These are phyloP conservation scores for Eupithecia subfuscata DNA, from an alignment of 2,888 invertebrate genomes.

Conservation along the genomic window DNA sequence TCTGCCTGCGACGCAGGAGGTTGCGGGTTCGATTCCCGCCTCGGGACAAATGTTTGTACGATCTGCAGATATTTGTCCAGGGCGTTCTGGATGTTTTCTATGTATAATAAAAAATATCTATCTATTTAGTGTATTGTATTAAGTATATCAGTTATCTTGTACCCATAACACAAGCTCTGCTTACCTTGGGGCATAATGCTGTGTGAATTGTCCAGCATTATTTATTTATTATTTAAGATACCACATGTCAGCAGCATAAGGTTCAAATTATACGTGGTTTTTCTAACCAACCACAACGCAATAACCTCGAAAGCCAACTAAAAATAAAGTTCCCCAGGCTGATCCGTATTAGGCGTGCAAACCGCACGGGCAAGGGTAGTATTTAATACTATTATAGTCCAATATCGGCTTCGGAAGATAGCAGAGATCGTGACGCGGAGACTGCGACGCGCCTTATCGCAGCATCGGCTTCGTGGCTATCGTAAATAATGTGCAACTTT, in stretches of 20 bases:
- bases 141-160: too few relatives aligned
- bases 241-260: background rate
- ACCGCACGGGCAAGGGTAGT: constrained; percentile 51
- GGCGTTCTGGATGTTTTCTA: too few relatives aligned
- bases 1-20: too few relatives aligned
- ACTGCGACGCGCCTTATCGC: constrained; percentile 83
- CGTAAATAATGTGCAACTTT: constrained; percentile 84
- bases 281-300: background rate
- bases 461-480: constrained; percentile 81
- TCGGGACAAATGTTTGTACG: too few relatives aligned
- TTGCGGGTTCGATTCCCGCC: too few relatives aligned
- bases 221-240: too few relatives aligned
- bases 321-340: constrained; percentile 32
- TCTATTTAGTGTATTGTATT: too few relatives aligned
- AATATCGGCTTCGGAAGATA: constrained; percentile 79
- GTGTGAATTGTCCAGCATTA: too few relatives aligned
- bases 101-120: too few relatives aligned
- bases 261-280: background rate
- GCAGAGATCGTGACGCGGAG: constrained; percentile 81
- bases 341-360: constrained; percentile 60
- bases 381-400: constrained; percentile 76
- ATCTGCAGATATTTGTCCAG: too few relatives aligned
- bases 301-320: constrained; percentile 6
- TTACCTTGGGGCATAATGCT: too few relatives aligned
- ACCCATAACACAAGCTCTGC: too few relatives aligned